phyloP scores from a whole-genome alignment of 2,113 vertebrate species.

The Hemiprocne comata region DNA sequence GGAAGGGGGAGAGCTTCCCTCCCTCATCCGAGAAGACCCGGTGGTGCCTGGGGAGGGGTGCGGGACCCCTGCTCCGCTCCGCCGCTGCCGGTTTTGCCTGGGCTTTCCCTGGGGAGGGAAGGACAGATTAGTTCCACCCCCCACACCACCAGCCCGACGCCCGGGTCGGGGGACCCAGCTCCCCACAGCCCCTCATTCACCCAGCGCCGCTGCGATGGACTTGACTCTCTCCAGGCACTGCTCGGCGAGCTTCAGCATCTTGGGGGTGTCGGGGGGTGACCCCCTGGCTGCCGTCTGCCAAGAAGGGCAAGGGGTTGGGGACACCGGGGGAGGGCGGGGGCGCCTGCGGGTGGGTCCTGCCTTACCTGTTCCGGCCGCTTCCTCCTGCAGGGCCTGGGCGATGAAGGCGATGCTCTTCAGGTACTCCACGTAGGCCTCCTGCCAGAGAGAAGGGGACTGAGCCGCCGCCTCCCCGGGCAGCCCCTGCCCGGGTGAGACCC shows the following conservation, averaged over 20 bases:
- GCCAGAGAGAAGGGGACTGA: background rate
- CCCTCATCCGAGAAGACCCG: constrained; percentile 83
- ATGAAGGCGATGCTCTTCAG: constrained; percentile 88
- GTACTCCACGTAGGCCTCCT: constrained; percentile 93
- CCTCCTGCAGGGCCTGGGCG: constrained; percentile 86
- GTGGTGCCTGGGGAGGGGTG: constrained; percentile 70
- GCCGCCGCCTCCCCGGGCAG: background rate
- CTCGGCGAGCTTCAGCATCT: constrained; percentile 90
- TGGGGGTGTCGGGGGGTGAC: constrained; percentile 80
- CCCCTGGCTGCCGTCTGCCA: constrained; percentile 68
- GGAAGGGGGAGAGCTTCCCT: constrained; percentile 78
- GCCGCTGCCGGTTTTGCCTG: background rate
- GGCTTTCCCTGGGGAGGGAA: constrained; percentile 54
- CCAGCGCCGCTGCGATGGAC: constrained; percentile 79
- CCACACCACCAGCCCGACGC: background rate
- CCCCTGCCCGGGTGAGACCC: background rate
- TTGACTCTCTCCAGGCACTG: constrained; percentile 94
- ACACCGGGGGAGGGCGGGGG: background rate
- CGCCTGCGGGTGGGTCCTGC: background rate
- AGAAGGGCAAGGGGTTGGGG: background rate
- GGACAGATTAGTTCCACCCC: background rate
- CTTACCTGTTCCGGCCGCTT: constrained; percentile 75
- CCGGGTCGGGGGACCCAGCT: background rate
- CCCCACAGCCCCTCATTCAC: constrained; percentile 1
- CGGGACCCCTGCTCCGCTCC: background rate